phyloP scores from a whole-genome alignment of 2,797 vertebrate genomes.

The Melanogrammus aeglefinus region DNA sequence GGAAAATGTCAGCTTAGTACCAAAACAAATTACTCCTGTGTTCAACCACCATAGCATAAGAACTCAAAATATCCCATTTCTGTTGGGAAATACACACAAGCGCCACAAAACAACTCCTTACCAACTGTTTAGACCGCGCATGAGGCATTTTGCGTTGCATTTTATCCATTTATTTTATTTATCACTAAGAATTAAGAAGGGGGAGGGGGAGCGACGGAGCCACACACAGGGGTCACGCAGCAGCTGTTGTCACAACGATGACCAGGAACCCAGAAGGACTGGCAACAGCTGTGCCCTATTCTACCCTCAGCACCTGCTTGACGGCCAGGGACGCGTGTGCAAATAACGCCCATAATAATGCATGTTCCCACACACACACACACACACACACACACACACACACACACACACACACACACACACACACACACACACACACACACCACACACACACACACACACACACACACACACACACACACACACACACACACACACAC shows the following conservation, averaged over 20 bases:
- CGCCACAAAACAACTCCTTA: slow-evolving; percentile 53
- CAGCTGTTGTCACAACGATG: slow-evolving; percentile 70
- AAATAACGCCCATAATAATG: background rate
- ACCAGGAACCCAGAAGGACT: slow-evolving; percentile 51
- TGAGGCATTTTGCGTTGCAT: background rate
- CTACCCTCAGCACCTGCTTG: slow-evolving; percentile 53
- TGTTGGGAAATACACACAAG: slow-evolving; percentile 48
- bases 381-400: slow-evolving; percentile 8
- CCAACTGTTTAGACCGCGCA: slow-evolving; percentile 20
- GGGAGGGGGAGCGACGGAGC: slow-evolving; percentile 36
- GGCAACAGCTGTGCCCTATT: slow-evolving; percentile 64
- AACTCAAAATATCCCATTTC: slow-evolving; percentile 56
- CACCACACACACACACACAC: slow-evolving; percentile 4
- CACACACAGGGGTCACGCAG: slow-evolving; percentile 54
- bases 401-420: slow-evolving; percentile 15
- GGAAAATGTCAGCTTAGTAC: slow-evolving; percentile 50
- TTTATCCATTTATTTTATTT: background rate
- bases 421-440: background rate
- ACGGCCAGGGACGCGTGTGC: background rate
- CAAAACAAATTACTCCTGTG: slow-evolving; percentile 62
- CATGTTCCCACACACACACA: slow-evolving; percentile 1
- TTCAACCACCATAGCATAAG: slow-evolving; percentile 46
- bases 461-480: slow-evolving; percentile 16
- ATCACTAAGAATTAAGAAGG: background rate
- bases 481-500: background rate